These are phyloP conservation scores for Habroteleia sp. DNA, from an alignment of 2,888 invertebrate genomes.

Conservation along the genomic window DNA sequence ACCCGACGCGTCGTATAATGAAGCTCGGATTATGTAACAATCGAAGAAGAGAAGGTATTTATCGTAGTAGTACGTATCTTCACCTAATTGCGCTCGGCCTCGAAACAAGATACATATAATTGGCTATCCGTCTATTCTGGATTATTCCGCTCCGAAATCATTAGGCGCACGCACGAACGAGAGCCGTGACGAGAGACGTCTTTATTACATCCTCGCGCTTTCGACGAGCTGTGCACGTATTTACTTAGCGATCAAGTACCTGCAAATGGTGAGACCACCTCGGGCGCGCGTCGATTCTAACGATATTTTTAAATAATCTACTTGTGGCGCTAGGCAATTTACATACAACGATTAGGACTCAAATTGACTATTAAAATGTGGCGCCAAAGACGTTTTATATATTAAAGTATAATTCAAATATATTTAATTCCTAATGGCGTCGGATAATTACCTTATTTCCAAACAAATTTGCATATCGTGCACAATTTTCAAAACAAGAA, in stretches of 20 bases:
- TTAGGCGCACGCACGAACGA: slow-evolving; percentile 66
- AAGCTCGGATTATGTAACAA: slow-evolving; percentile 51
- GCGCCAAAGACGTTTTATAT: too few species aligned
- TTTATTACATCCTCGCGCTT: slow-evolving; percentile 65
- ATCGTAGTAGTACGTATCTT: slow-evolving; percentile 62
- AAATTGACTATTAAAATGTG: background rate
- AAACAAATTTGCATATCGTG: too few species aligned
- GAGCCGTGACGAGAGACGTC: slow-evolving; percentile 64
- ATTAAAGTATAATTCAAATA: too few species aligned
- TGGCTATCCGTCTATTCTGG: slow-evolving; percentile 66
- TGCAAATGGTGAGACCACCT: slow-evolving; percentile 62
- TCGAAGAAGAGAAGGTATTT: slow-evolving; percentile 58
- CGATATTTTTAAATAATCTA: slow-evolving; percentile 37
- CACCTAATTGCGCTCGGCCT: slow-evolving; percentile 62
- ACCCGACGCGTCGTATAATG: slow-evolving; percentile 36
- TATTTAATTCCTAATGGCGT: too few species aligned
- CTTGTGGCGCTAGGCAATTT: slow-evolving; percentile 12
- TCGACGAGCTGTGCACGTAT: slow-evolving; percentile 62
- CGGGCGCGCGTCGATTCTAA: slow-evolving; percentile 50
- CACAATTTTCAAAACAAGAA: too few species aligned
- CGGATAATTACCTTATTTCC: too few species aligned
- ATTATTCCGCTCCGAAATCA: slow-evolving; percentile 66
- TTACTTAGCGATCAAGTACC: slow-evolving; percentile 65
- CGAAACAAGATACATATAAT: slow-evolving; percentile 66
- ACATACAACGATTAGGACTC: slow-evolving; percentile 8